phyloP scores from a whole-genome alignment of 1,140 invertebrate genomes.

The Drosophila trapezifrons region DNA sequence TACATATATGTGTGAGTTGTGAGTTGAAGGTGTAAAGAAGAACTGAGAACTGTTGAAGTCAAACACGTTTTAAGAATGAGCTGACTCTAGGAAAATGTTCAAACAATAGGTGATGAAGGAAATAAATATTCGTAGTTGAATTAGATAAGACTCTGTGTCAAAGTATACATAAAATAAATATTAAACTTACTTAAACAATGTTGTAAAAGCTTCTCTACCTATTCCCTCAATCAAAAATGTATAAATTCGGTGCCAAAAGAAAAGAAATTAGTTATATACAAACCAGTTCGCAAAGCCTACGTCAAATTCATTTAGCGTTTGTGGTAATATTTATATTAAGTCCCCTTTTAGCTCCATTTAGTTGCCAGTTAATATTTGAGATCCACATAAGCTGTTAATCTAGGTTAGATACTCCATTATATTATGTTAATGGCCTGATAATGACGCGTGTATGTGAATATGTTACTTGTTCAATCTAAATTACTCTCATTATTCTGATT shows the following conservation, averaged over 20 bases:
- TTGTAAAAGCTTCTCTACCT: no score
- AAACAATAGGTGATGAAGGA: neutral
- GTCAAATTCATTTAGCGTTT: neutral
- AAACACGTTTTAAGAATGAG: constrained; percentile 4
- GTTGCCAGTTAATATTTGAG: neutral
- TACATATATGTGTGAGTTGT: neutral
- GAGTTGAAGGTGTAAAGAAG: constrained; percentile 8
- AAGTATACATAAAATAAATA: neutral
- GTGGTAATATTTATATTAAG: neutral
- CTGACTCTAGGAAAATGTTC: neutral
- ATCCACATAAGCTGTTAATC: neutral
- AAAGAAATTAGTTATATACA: neutral
- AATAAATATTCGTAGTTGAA: no score
- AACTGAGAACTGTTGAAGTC: neutral
- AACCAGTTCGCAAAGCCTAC: neutral
- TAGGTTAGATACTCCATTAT: neutral
- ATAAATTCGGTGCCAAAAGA: neutral
- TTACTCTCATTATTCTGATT: constrained; percentile 17
- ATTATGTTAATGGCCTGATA: constrained; percentile 13
- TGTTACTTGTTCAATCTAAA: constrained; percentile 3
- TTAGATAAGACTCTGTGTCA: no score
- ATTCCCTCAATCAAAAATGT: neutral
- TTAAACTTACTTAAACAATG: neutral
- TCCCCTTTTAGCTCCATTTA: constrained; percentile 5
- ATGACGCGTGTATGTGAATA: constrained; percentile 15